These are phyloP conservation scores for Gasterosteus nipponicus DNA, from an alignment of 2,113 vertebrate species.

Conservation along the genomic window DNA sequence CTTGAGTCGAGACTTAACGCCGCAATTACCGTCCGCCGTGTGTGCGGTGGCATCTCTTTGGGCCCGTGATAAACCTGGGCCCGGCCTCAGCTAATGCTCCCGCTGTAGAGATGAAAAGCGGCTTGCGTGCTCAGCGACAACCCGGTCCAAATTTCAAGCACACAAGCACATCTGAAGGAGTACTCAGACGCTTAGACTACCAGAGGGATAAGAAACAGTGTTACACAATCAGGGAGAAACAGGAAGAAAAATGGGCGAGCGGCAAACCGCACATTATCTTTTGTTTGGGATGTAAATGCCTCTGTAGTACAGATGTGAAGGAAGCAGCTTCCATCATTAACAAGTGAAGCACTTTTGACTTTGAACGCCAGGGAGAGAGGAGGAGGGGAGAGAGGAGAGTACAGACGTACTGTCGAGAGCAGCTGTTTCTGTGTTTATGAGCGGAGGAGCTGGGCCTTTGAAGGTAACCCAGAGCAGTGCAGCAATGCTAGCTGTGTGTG, in stretches of 20 bases:
- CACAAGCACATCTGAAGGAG: conserved; percentile 68
- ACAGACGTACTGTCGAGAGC: conserved; percentile 79
- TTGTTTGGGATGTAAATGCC: conserved; percentile 80
- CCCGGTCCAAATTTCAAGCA: conserved; percentile 56
- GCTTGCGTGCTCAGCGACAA: conserved; percentile 58
- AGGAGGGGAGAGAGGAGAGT: conserved; percentile 59
- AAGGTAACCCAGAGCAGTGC: conserved; percentile 80
- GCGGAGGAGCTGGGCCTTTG: conserved; percentile 77
- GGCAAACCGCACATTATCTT: conserved; percentile 74
- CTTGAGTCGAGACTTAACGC: conserved; percentile 54
- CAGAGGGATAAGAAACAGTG: conserved; percentile 64
- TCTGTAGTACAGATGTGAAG: conserved; percentile 75
- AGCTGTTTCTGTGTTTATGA: conserved; percentile 81
- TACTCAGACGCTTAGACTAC: conserved; percentile 53
- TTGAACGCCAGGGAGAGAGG: conserved; percentile 69
- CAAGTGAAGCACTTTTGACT: conserved; percentile 81
- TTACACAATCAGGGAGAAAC: conserved; percentile 63
- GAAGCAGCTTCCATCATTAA: conserved; percentile 74
- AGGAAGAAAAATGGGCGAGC: conserved; percentile 67
- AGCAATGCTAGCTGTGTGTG: conserved; percentile 64
- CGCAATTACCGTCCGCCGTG: conserved; percentile 47
- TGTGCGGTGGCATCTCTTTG: conserved; percentile 47
- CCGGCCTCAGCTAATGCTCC: conserved; percentile 40
- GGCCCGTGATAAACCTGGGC: conserved; percentile 56
- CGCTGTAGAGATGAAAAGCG: conserved; percentile 67